Evolutionary conservation across 1,140 invertebrate genomes (phyloP).

Genomic region (Aphelinus atriplicis): DNA sequence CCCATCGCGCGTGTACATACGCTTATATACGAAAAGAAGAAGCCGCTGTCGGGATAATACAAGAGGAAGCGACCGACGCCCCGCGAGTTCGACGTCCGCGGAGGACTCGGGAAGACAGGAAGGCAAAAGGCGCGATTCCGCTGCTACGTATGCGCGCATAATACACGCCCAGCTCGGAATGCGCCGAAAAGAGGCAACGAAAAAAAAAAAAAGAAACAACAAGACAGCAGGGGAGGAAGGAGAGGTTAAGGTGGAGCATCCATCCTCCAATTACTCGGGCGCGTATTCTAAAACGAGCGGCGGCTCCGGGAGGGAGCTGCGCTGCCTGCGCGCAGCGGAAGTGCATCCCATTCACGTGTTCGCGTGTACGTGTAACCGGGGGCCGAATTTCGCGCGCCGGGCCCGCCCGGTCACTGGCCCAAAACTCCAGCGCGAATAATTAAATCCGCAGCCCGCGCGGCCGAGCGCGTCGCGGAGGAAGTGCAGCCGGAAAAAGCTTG

Average conservation of each 20-base stretch:
- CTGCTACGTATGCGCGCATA: slow-evolving; percentile 16
- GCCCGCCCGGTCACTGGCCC: not conserved
- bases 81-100: slow-evolving; percentile 15
- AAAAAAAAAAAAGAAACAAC: not conserved
- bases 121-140: slow-evolving; percentile 23
- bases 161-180: not conserved
- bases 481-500: not conserved
- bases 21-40: not conserved
- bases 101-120: slow-evolving; percentile 43
- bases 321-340: slow-evolving; percentile 30
- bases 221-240: slow-evolving; percentile 11
- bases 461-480: slow-evolving; percentile 14
- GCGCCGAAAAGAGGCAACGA: not conserved
- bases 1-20: not conserved
- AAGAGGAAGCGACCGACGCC: slow-evolving; percentile 25
- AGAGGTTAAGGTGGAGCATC: slow-evolving; percentile 27
- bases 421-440: not conserved
- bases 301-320: too few species aligned
- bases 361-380: not conserved
- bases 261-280: slow-evolving; percentile 51
- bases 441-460: not conserved
- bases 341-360: not conserved
- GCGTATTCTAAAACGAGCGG: slow-evolving; percentile 41
- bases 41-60: slow-evolving; percentile 11
- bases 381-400: not conserved